Evolutionary conservation across 1,140 invertebrate genomes (phyloP), one percentile per base, ranked within the genome.

Genomic region (Nixonia krombeini): DNA sequence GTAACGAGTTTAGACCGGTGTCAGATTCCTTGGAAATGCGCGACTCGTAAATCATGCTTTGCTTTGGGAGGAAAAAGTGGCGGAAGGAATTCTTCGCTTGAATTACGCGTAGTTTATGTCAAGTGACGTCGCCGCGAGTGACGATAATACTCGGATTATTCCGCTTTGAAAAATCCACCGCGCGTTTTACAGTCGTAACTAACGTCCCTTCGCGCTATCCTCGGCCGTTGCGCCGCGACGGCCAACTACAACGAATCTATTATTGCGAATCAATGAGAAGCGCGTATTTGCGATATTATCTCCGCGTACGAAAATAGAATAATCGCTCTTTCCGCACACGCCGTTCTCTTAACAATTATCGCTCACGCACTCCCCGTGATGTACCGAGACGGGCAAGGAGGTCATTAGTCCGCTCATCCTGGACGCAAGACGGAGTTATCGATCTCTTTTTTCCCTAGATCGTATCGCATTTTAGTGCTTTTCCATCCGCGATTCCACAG

Each of bases 391-490:
- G 42, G 25, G 25, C 42, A 45, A 45, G 13, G 26, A 28, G 42
- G 42, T 45, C 42, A 45, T 45, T 28, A 45, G 42, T 45, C 26
- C 42, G 23, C 13, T 45, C 8, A 26, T 29, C 42, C 42, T 28
- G 42, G 23, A 9, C 9, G 29, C 42, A 13, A 45, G 29, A 10
- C n/a, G n/a, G 29, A 45, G 16, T 45, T n/a, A 29, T 45, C 42
- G 42, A 45, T 45, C 25, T 45, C 42, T 28, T 45, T 45, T 45
- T 29, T 28, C 40, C 4, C 12, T 25, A 28, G 25, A 29, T 26
- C 29, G 12, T 18, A 45, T 45, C 23, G 16, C n/a, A n/a, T n/a
- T n/a, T 17, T 45, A 45, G 42, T 45, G 42, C 42, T 45, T 45
- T 45, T 45, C 42, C 42, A 45, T 45, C 25, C 9, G 23, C 25